phyloP scores from a whole-genome alignment of 2,888 invertebrate species.

The Galeopsomyia nigrocyanea region DNA sequence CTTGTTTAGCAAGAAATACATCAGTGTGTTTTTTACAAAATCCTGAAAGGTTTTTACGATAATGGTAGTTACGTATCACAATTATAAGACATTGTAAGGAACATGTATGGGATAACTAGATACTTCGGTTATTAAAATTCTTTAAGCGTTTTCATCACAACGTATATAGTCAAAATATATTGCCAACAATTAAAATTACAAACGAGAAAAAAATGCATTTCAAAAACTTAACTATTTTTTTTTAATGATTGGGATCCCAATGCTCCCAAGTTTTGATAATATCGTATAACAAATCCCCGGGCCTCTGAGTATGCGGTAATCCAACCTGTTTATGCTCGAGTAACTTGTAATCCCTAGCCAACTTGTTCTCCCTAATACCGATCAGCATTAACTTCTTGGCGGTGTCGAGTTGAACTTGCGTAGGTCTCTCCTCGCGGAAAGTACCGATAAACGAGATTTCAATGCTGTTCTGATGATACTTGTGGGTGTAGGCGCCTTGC shows the following conservation, averaged over 20 bases:
- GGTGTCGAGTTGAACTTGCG: conserved; percentile 69
- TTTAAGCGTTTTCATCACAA: too few relatives aligned
- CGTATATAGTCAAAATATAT: too few relatives aligned
- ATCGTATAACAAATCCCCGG: conserved; percentile 35
- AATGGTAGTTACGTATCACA: too few relatives aligned
- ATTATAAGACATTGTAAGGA: too few relatives aligned
- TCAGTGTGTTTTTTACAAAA: too few relatives aligned
- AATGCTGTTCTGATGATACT: conserved; percentile 77
- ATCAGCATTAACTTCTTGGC: conserved; percentile 75
- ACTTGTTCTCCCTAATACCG: conserved; percentile 76
- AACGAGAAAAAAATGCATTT: not conserved
- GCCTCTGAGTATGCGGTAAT: conserved; percentile 71
- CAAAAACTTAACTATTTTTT: conserved; percentile 22
- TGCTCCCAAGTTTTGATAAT: conserved; percentile 43
- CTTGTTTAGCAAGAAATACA: too few relatives aligned
- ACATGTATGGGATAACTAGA: too few relatives aligned
- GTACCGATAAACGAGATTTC: conserved; percentile 83
- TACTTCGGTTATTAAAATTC: too few relatives aligned
- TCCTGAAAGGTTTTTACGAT: too few relatives aligned
- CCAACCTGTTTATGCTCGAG: conserved; percentile 79
- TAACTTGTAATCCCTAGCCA: conserved; percentile 76
- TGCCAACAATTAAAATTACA: too few relatives aligned
- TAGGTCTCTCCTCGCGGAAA: conserved; percentile 70
- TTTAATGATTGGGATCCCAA: conserved; percentile 22
- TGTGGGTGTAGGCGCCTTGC: conserved; percentile 78